phyloP scores from a whole-genome alignment of 2,113 vertebrate genomes.

The Syngnathus floridae region DNA sequence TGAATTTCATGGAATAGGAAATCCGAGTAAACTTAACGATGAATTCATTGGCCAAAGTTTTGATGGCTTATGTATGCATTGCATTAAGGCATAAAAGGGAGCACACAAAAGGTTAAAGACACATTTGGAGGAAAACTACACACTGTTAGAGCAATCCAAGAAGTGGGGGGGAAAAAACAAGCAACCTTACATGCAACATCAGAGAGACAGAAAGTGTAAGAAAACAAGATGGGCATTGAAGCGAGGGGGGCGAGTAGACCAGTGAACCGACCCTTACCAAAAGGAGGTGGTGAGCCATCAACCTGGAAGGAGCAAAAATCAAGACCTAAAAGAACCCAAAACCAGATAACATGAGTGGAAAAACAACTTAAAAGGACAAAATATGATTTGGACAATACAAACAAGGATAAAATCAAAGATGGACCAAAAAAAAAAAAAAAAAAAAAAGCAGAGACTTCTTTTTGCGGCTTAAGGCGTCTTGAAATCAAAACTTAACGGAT shows the following conservation, averaged over 20 bases:
- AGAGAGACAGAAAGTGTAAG: conserved; percentile 39
- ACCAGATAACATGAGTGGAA: conserved; percentile 90
- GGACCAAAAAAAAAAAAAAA: conserved; percentile 33
- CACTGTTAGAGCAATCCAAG: conserved; percentile 43
- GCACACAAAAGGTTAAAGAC: not conserved
- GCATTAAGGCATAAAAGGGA: not conserved
- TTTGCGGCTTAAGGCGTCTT: conserved; percentile 25
- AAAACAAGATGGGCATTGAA: conserved; percentile 70
- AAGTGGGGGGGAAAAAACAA: conserved; percentile 25
- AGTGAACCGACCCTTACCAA: conserved; percentile 88
- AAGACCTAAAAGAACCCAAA: conserved; percentile 99
- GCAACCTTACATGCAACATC: conserved; percentile 41
- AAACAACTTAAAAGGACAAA: conserved; percentile 64
- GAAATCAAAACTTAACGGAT: conserved; percentile 19
- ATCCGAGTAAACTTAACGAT: not conserved
- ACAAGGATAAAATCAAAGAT: conserved; percentile 42
- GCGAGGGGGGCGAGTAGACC: conserved; percentile 75
- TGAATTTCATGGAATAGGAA: not conserved
- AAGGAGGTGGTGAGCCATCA: conserved; percentile 92
- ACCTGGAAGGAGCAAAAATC: conserved; percentile 99
- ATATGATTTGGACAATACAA: conserved; percentile 54
- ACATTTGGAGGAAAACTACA: conserved; percentile 15
- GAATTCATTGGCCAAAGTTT: not conserved
- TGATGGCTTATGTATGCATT: not conserved
- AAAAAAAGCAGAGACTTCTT: conserved; percentile 7